phyloP scores from a whole-genome alignment of 2,888 invertebrate genomes.

The Drosophila sordidapex region DNA sequence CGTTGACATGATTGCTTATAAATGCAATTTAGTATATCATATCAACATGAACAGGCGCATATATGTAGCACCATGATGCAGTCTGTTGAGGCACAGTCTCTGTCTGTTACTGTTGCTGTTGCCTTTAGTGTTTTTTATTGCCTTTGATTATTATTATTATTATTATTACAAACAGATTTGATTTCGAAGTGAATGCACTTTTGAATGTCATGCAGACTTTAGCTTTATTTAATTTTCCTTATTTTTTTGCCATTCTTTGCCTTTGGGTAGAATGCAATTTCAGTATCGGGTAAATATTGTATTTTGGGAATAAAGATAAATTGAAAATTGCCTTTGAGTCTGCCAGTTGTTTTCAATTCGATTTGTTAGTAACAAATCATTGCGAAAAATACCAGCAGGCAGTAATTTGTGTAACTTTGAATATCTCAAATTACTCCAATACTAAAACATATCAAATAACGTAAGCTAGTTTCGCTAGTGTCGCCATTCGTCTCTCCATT shows the following conservation, averaged over 20 bases:
- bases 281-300: conserved; percentile 27
- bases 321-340: conserved; percentile 8
- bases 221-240: conserved; percentile 1
- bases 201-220: conserved; percentile 31
- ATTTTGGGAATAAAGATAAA: conserved; percentile 6
- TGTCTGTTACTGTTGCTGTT: not conserved
- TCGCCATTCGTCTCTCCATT: not conserved
- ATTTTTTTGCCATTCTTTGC: not conserved
- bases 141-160: conserved; percentile 56
- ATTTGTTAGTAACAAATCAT: not conserved
- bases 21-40: conserved; percentile 74
- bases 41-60: conserved; percentile 31
- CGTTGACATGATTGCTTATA: conserved; percentile 80
- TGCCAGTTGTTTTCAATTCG: not conserved
- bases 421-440: not conserved
- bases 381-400: not conserved
- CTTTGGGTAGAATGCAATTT: conserved; percentile 30
- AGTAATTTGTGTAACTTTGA: not conserved
- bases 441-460: not conserved
- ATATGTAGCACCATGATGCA: conserved; percentile 5
- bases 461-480: not conserved
- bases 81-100: conserved; percentile 5
- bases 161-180: conserved; percentile 78
- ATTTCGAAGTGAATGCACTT: conserved; percentile 57
- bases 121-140: conserved; percentile 47